Evolutionary conservation across 2,113 vertebrate species (phyloP).

Genomic region (Eubucco bourcierii): DNA sequence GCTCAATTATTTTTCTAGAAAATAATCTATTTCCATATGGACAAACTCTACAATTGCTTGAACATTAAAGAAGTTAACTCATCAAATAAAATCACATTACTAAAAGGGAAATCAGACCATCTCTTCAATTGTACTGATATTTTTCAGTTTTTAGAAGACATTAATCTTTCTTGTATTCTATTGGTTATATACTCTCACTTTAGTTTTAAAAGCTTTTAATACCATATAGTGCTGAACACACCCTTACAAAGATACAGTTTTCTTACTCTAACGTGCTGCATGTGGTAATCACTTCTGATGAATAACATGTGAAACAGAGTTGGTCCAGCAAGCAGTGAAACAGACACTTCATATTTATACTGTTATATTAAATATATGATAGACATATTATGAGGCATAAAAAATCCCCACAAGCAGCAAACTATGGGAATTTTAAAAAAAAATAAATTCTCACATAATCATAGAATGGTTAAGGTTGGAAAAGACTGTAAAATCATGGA

Average conservation of each 20-base stretch:
- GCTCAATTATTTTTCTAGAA: constrained; percentile 14
- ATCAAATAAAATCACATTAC: neutral
- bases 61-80: neutral
- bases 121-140: neutral
- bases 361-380: neutral
- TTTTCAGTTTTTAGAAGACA: neutral
- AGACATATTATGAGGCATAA: neutral
- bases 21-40: neutral
- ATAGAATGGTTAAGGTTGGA: no score
- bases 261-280: neutral
- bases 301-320: neutral
- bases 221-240: neutral
- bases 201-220: neutral
- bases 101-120: neutral
- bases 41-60: neutral
- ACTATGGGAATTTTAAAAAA: neutral
- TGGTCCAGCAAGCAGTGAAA: neutral
- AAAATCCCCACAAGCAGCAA: neutral
- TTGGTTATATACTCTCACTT: neutral
- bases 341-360: neutral
- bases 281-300: neutral
- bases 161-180: neutral
- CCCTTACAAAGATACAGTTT: neutral
- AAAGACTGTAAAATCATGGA: no score
- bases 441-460: no score